Evolutionary conservation across 2,888 invertebrate species (phyloP).

Genomic region (Meiosimyza platycephala): DNA sequence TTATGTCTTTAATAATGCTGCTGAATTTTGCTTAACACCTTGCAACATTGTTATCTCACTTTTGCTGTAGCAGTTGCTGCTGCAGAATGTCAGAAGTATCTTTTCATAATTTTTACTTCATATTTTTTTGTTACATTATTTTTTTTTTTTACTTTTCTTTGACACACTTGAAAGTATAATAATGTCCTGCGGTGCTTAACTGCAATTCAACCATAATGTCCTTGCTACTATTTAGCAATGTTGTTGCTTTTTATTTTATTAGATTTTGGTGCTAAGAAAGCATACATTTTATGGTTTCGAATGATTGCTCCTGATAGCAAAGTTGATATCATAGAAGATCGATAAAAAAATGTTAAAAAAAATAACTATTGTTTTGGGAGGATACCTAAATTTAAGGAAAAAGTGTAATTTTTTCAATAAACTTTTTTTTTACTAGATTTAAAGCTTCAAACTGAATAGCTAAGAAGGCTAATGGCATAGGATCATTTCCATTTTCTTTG

Average conservation of each 20-base stretch:
- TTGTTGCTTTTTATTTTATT: not conserved
- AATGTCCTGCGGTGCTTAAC: conserved; percentile 8
- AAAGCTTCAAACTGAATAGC: no score
- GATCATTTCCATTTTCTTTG: no score
- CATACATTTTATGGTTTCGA: conserved; percentile 2
- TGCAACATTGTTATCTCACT: conserved; percentile 3
- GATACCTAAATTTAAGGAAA: no score
- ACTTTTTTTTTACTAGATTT: no score
- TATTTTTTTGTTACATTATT: not conserved
- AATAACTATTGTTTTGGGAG: no score
- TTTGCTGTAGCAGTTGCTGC: not conserved
- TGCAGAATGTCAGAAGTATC: not conserved
- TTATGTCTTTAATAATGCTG: conserved; percentile 48
- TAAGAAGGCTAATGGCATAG: no score
- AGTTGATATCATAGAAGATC: not conserved
- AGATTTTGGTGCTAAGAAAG: not conserved
- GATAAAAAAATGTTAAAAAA: no score
- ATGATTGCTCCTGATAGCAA: not conserved
- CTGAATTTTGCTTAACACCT: conserved; percentile 8
- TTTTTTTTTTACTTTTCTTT: not conserved
- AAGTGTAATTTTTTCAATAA: no score
- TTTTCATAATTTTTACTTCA: conserved; percentile 20
- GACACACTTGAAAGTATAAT: not conserved
- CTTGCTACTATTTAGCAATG: not conserved
- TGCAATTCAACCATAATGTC: not conserved